phyloP scores from a whole-genome alignment of 1,140 invertebrate genomes.

The Trachymyrmex septentrionalis region DNA sequence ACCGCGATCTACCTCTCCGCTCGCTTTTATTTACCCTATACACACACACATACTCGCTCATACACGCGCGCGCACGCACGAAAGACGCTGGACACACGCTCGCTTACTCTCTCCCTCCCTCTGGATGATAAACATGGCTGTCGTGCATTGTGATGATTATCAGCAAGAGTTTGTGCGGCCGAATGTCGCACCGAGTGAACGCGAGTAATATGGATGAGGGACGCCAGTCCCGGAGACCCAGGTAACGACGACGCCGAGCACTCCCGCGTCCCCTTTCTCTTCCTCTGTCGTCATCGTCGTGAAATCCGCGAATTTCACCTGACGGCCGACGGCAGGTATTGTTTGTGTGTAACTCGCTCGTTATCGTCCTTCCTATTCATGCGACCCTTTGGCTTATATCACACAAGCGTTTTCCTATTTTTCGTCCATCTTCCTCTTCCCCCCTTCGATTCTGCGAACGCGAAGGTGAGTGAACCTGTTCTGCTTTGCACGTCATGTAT shows the following conservation, averaged over 20 bases:
- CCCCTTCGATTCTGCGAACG: neutral
- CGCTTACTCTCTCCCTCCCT: conserved; percentile 24
- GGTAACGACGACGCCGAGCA: conserved; percentile 50
- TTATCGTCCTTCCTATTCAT: neutral
- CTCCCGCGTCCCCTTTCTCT: neutral
- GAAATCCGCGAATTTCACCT: no score
- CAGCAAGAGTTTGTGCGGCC: conserved; percentile 44
- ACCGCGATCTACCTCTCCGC: conserved; percentile 6
- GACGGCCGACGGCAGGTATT: neutral
- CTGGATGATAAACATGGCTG: conserved; percentile 70
- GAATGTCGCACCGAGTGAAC: conserved; percentile 30
- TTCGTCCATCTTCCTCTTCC: neutral
- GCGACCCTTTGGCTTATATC: conserved; percentile 9
- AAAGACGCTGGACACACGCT: conserved; percentile 27
- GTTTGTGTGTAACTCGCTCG: conserved; percentile 8
- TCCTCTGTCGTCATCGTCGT: neutral
- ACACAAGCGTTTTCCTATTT: neutral
- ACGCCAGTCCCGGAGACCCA: conserved; percentile 59
- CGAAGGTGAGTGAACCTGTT: conserved; percentile 69
- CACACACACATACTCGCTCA: neutral
- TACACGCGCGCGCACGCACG: neutral
- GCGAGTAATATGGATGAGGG: conserved; percentile 66
- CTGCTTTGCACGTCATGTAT: conserved; percentile 53
- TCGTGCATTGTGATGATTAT: conserved; percentile 73
- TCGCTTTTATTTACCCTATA: conserved; percentile 49